Evolutionary conservation across 1,140 invertebrate species (phyloP).

Genomic region (Berghia stephanieae): DNA sequence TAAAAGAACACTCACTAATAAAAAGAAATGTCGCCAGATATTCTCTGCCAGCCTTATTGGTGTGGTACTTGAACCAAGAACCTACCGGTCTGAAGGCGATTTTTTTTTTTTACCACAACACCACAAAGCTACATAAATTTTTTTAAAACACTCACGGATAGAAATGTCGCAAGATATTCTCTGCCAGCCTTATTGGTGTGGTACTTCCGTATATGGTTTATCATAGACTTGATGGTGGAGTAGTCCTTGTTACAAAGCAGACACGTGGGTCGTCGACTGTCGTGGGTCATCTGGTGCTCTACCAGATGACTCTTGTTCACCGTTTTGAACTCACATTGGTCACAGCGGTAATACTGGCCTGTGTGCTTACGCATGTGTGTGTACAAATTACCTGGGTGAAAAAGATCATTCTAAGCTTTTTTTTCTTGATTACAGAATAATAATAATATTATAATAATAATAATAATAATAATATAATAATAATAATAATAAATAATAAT

Average conservation of each 20-base stretch:
- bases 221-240: slow-evolving; percentile 64
- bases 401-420: background rate
- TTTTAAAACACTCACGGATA: slow-evolving; percentile 39
- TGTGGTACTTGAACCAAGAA: no score
- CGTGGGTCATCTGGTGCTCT: slow-evolving; percentile 65
- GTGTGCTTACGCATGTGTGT: slow-evolving; percentile 68
- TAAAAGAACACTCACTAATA: no score
- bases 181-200: slow-evolving; percentile 56
- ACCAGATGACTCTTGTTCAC: slow-evolving; percentile 66
- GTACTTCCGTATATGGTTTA: slow-evolving; percentile 65
- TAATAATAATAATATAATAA: no score
- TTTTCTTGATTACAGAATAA: background rate
- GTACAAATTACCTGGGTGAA: slow-evolving; percentile 63
- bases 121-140: no score
- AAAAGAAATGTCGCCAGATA: slow-evolving; percentile 58
- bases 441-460: no score
- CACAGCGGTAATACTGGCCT: slow-evolving; percentile 64
- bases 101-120: no score
- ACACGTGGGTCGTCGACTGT: slow-evolving; percentile 54
- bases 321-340: slow-evolving; percentile 61
- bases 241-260: slow-evolving; percentile 65
- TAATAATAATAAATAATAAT: no score
- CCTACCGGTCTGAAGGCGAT: no score
- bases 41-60: slow-evolving; percentile 51
- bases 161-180: slow-evolving; percentile 58